Percentiles rank a stretch among this genome's conserved stretches.
phyloP scores from a whole-genome alignment of 2,797 vertebrate species.

The Ctenochaetus hawaiiensis region DNA sequence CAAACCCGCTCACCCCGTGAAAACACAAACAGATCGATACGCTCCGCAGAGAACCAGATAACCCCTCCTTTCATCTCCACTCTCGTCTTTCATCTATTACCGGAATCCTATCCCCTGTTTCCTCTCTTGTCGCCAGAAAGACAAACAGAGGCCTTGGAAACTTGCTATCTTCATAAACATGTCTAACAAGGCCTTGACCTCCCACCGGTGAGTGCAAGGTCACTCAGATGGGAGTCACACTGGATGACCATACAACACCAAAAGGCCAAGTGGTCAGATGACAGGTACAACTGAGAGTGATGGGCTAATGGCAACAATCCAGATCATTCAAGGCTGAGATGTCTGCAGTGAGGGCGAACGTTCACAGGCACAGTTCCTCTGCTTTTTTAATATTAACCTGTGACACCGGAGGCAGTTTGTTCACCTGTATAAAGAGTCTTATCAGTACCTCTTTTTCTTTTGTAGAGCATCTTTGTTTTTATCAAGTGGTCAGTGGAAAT shows the following conservation, averaged over 20 bases:
- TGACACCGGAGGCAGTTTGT: background rate
- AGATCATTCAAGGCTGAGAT: constrained; percentile 3
- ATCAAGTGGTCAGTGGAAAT: background rate
- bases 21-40: constrained; percentile 82
- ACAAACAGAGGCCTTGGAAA: constrained; percentile 76
- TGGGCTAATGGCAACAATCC: constrained; percentile 14
- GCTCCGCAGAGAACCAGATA: constrained; percentile 74
- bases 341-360: background rate
- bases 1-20: constrained; percentile 79
- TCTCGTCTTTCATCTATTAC: constrained; percentile 83
- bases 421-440: background rate
- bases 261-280: constrained; percentile 55
- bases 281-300: constrained; percentile 21
- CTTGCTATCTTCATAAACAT: constrained; percentile 68
- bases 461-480: background rate
- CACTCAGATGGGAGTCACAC: constrained; percentile 49
- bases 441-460: background rate
- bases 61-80: constrained; percentile 77
- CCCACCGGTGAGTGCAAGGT: constrained; percentile 53
- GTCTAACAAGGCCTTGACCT: constrained; percentile 68
- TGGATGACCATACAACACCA: background rate
- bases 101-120: constrained; percentile 77
- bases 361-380: background rate
- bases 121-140: constrained; percentile 72
- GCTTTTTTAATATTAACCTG: background rate